phyloP scores from a whole-genome alignment of 2,797 vertebrate species.

The Pantherophis alleghaniensis region DNA sequence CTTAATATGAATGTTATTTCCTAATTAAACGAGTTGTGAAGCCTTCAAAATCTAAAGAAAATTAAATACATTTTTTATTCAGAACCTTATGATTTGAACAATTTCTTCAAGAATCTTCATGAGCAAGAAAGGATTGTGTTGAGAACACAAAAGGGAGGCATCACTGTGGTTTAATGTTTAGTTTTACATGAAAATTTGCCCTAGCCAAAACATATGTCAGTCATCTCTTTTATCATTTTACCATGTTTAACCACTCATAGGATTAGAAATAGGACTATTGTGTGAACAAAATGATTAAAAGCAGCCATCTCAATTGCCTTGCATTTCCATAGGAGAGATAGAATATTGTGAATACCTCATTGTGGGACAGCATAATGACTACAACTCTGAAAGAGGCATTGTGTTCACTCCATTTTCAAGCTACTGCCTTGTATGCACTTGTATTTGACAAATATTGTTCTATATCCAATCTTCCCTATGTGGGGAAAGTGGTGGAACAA shows the following conservation, averaged over 20 bases:
- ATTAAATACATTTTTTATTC: background rate
- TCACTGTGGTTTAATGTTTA: background rate
- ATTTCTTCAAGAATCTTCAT: background rate
- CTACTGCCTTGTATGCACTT: background rate
- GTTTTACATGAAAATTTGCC: background rate
- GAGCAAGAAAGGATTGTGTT: background rate
- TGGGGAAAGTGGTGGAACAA: background rate
- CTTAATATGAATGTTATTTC: background rate
- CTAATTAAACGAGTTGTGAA: background rate
- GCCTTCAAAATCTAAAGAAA: background rate
- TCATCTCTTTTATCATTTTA: background rate
- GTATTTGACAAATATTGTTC: background rate
- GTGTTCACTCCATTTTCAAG: background rate
- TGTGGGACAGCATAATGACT: background rate
- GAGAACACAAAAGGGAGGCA: background rate
- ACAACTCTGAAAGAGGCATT: background rate
- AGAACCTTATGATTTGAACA: background rate
- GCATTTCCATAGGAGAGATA: background rate
- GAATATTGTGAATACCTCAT: background rate
- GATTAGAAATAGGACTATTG: background rate
- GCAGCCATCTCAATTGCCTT: background rate
- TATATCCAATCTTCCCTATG: background rate
- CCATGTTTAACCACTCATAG: background rate
- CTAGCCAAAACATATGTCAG: background rate
- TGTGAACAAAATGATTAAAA: background rate